Base-by-base conservation (phyloP, 2,113 vertebrate genomes). In the Taxidea taxus region DNA sequence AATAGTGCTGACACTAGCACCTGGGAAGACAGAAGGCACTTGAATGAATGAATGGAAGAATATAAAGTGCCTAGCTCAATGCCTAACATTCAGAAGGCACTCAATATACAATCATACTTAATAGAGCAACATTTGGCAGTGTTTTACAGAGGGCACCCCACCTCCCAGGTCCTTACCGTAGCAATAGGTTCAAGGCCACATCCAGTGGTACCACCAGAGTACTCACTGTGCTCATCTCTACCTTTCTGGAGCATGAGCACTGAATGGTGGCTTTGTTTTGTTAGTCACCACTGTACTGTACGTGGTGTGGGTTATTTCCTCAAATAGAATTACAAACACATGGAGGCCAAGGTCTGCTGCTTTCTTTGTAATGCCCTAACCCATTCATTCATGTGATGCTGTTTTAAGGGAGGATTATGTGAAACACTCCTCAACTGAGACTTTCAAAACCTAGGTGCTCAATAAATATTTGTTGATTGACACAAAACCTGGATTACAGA, bases 31-130 rank as follows among this genome's bases (percentile, higher is more conserved):
- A 91, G n/a, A 96, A 44, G n/a, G 44, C 37, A 89, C 23, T 60
- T 13, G 49, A 80, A 62, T 39, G 42, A 90, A 77, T 60, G 27
- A 44, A 82, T 60, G 10, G 44, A 84, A 39, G 34, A 90, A 92
- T 74, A 85, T 12, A 49, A 58, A 89, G 27, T 34, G 39, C 37
- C 60, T 44, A 90, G 78, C 27, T 84, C 64, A 75, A 34, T 78
- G 42, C 54, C 34, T 87, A 27, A 42, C 75, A 74, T 84, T 95
- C 31, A 80, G n/a, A 80, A 96, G 47, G 25, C 39, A 64, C 77
- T 62, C 31, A 23, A 20, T 23, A 49, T 14, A 87, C 62, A 90
- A 72, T 4, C 44, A 14, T 7, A 64, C 1, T 27, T 39, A 80
- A 86, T 1, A 20, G 4, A 80, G 20, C 60, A 60, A 68, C 27